Evolutionary conservation across 30 jellyfish, hydroid and myxozoan genomes (phyloP), one percentile per base, ranked within the genome.

Genomic region (Chrysaora quinquecirrha): DNA sequence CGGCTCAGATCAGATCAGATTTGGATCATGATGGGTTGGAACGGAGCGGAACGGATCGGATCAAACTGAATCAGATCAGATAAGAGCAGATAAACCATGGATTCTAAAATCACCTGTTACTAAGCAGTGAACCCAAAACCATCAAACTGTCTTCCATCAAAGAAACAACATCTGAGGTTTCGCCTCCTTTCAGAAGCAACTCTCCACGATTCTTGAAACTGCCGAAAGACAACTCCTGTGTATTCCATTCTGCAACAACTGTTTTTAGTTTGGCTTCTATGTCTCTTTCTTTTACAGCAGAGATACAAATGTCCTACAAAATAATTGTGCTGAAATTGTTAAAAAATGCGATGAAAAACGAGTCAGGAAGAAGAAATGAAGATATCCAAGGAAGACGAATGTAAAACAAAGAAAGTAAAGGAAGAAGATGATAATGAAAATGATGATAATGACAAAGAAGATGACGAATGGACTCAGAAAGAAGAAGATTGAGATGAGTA

Each of bases 71-170:
- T n/a, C n/a, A n/a, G n/a, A n/a, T n/a, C n/a, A n/a, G n/a, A n/a
- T n/a, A n/a, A n/a, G n/a, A n/a, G n/a, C n/a, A n/a, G n/a, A n/a
- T n/a, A n/a, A n/a, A n/a, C n/a, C n/a, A n/a, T n/a, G n/a, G n/a
- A n/a, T n/a, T n/a, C n/a, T n/a, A n/a, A n/a, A 22, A 23, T 10
- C 75, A 89, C 97, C 97, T 83, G 84, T 89, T 89, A 49, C 97
- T 89, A 32, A 89, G 77, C 23, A 89, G 71, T 3, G 97, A 89
- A 11, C 97, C 97, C 23, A 89, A 88, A 18, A 89, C 69, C 97
- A 89, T 89, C 62, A 89, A 75, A 50, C 97, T 89, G 87, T 89
- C 97, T 69, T 89, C 97, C 97, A 89, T 89, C 49, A 82, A 80
- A 1, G 97, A 89, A 14, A 89, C 89, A 30, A 83, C 63, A 50